Conservation (phyloP, 64 coral and sea anemone genomes). For the Orbicella faveolata region DNA sequence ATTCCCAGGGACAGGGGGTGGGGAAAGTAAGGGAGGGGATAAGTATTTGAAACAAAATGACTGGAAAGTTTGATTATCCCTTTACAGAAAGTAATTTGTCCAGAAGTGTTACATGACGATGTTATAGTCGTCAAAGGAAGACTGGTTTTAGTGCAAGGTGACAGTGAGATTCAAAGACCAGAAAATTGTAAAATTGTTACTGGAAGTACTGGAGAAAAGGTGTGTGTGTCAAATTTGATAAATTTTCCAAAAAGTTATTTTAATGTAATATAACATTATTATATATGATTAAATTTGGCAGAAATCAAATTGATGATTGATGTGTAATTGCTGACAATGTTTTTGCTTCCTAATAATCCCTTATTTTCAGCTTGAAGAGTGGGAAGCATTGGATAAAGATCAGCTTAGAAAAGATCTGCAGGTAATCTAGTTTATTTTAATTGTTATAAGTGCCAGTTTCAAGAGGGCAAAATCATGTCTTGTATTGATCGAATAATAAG, state of each 20-base stretch:
- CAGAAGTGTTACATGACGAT: slow-evolving; percentile 95
- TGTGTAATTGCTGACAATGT: too few species aligned
- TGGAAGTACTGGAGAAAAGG: slow-evolving; percentile 31
- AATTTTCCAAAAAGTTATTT: not conserved
- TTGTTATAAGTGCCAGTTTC: not conserved
- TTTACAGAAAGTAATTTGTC: slow-evolving; percentile 80
- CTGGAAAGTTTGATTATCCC: not conserved
- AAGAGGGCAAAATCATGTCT: too few species aligned
- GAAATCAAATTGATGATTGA: too few species aligned
- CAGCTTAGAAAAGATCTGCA: slow-evolving; percentile 74
- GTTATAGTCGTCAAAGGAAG: slow-evolving; percentile 90
- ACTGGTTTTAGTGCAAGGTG: slow-evolving; percentile 73
- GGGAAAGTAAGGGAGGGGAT: too few species aligned
- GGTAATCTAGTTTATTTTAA: slow-evolving; percentile 41
- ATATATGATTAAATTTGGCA: too few species aligned
- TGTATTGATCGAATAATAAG: too few species aligned
- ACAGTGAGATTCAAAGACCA: slow-evolving; percentile 38
- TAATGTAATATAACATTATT: too few species aligned
- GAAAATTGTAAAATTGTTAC: slow-evolving; percentile 24
- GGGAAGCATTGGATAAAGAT: slow-evolving; percentile 76
- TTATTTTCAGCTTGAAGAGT: slow-evolving; percentile 81
- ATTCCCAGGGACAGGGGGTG: too few species aligned
- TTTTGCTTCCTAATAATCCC: not conserved
- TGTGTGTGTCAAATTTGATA: not conserved
- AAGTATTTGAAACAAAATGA: too few species aligned